Base-by-base conservation (phyloP, 2,797 vertebrate genomes). In the Paedocypris micromegethes region DNA sequence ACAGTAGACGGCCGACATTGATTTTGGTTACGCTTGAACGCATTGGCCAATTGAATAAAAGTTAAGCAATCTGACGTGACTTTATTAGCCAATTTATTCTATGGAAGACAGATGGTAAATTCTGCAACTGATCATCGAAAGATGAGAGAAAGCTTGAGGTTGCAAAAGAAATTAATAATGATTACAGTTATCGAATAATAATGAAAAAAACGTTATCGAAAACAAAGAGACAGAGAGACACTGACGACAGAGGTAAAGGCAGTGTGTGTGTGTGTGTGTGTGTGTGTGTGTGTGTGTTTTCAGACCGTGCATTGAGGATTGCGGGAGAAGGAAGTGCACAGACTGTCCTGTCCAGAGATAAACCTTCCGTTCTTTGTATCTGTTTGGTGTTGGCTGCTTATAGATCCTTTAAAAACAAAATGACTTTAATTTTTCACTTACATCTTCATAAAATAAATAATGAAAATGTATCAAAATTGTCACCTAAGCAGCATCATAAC, bases 401-500 rank as follows among this genome's bases (percentile, higher is more conserved):
- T 87, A 88, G 81, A 88, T 89, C 62, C 91, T 93, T 75, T 55
- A 39, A 66, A 51, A 9, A 70, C 9, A 70, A 9, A 8, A 43
- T 23, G 56, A 6, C 23, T 42, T 48, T 48, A 42, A 9, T 37
- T 47, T 5, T 6, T 23, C 23, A 23, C 23, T 23, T 23, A 23
- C 23, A 23, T 23, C 40, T 43, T 4, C 23, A 61, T 40, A 4
- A 66, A 43, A 72, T 70, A 6, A 80, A 9, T 4, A 58, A 42
- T 62, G 23, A 48, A 41, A 53, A 40, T 46, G 4, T 9, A 59
- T 37, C 1, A 9, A 2, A 39, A 47, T 6, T 4, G 6, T 56
- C 56, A 94, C 93, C 93, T 91, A 66, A 93, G 83, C 48, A 94
- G 85, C 61, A 93, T 60, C 84, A 90, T 72, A 80, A 93, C 55